Evolutionary conservation across 2,113 vertebrate species (phyloP), one percentile per base, ranked within the genome.

Genomic region (Isichthys henryi): DNA sequence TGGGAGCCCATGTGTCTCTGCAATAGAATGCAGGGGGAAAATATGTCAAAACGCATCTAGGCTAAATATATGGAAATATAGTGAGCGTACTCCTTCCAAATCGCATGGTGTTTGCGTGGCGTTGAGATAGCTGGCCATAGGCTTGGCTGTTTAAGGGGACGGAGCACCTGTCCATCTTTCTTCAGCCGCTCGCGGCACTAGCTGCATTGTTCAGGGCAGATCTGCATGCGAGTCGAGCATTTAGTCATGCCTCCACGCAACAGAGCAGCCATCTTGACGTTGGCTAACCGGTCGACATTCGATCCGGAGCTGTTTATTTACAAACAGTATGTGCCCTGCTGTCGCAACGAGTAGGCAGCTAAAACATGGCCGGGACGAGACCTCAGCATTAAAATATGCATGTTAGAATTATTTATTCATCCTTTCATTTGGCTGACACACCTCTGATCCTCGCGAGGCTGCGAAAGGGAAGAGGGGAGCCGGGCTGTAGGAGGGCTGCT

Each of bases 391-490:
- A 87, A 84, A 87, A 87, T 87, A 87, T 53, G 85, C 85, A 87
- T 35, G 49, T 87, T 56, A 39, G 56, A 35, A 87, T 87, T 87
- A 87, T 87, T 87, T 87, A 87, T 87, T 87, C 48, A 87, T 53
- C 50, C 85, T 53, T 87, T 53, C 27, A 56, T 87, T 87, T 56
- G 27, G 50, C 85, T 31, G 82, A 48, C 82, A 50, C 85, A 27
- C 48, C n/a, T 39, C 49, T 27, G 49, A 87, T 87, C 50, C 50
- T 10, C 21, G 23, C 5, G n/a, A 86, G 84, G 23, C 84, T 27
- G 46, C n/a, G n/a, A 53, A 86, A 53, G 27, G 27, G 23, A 86
- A 53, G 46, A 19, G 48, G 85, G 85, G 17, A 87, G 0, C n/a
- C 2, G 49, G 85, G 85, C 1, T 52, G 49, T 48, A 48, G 46